Evolutionary conservation across 2,888 invertebrate species (phyloP).

Genomic region (Drosophila prostipennis): DNA sequence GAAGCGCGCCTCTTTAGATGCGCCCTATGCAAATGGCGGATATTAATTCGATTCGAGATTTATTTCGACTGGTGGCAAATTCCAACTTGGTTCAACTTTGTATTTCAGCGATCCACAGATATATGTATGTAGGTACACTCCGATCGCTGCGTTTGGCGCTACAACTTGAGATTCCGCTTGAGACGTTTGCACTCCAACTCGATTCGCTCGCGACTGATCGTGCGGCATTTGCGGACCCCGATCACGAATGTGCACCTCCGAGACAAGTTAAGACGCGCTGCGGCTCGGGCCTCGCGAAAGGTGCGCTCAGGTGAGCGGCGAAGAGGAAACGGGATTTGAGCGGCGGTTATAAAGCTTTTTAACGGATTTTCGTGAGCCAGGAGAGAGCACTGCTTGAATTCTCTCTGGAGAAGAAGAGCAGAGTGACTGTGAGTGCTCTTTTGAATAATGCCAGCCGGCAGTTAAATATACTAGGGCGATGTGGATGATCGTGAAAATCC

Average conservation of each 20-base stretch:
- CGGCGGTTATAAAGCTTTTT: slow-evolving; percentile 2
- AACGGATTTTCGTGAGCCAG: slow-evolving; percentile 1
- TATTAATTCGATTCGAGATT: slow-evolving; percentile 61
- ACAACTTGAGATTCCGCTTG: slow-evolving; percentile 75
- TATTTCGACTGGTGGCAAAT: slow-evolving; percentile 69
- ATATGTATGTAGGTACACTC: slow-evolving; percentile 20
- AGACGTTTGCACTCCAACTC: slow-evolving; percentile 77
- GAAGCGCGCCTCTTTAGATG: slow-evolving; percentile 59
- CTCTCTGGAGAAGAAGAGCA: neutral
- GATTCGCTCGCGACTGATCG: slow-evolving; percentile 69
- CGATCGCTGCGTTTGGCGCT: slow-evolving; percentile 36
- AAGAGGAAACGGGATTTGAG: slow-evolving; percentile 13
- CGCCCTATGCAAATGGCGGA: slow-evolving; percentile 64
- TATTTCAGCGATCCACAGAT: slow-evolving; percentile 45
- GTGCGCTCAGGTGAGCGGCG: slow-evolving; percentile 14
- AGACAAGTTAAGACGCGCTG: slow-evolving; percentile 18
- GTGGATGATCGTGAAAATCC: neutral
- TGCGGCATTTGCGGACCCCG: slow-evolving; percentile 4
- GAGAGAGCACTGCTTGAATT: slow-evolving; percentile 1
- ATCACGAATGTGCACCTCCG: slow-evolving; percentile 1
- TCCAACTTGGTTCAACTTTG: slow-evolving; percentile 76
- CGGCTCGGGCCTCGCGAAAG: slow-evolving; percentile 1
- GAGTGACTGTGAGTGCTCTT: neutral
- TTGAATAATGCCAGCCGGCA: neutral
- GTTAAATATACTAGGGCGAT: neutral